Conservation (phyloP, 2,888 invertebrate genomes). For the Megalurothrips usitatus region DNA sequence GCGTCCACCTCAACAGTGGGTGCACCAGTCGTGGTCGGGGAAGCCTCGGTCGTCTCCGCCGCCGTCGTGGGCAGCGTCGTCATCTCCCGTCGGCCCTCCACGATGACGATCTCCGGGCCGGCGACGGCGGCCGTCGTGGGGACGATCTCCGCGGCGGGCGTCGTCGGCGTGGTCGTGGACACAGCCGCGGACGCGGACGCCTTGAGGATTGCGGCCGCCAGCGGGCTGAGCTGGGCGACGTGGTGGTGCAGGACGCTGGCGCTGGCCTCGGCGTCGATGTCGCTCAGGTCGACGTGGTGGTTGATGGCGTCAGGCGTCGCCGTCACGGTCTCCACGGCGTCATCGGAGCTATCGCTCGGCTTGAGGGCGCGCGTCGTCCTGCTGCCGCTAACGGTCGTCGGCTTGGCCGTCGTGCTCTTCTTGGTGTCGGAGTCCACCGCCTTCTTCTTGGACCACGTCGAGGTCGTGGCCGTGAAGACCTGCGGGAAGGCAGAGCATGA, state of each 20-base stretch:
- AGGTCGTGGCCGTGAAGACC: constrained; percentile 15
- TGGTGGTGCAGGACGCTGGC: constrained; percentile 13
- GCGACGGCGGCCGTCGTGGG: background rate
- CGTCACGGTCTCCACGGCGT: background rate
- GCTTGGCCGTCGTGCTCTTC: constrained; percentile 16
- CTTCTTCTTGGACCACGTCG: constrained; percentile 22
- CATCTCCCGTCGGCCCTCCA: background rate
- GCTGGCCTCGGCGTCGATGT: constrained; percentile 22
- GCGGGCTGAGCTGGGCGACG: constrained; percentile 10
- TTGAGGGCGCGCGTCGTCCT: constrained; percentile 11
- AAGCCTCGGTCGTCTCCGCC: background rate
- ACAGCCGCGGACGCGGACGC: background rate
- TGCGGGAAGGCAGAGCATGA: background rate
- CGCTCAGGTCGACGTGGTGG: constrained; percentile 14
- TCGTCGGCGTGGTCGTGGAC: background rate
- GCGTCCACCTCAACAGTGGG: background rate
- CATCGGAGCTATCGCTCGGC: background rate
- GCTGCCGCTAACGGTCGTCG: constrained; percentile 11
- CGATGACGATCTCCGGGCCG: constrained; percentile 17
- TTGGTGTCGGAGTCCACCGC: constrained; percentile 13
- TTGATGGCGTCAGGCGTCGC: background rate
- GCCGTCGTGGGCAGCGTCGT: background rate
- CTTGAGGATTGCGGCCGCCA: background rate
- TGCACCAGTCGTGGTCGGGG: background rate
- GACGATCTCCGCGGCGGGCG: background rate